A percentile compares a stretch with the other conserved stretches of the same genome.
Evolutionary conservation across 2,797 vertebrate genomes (phyloP).

Genomic region (Dicrostonyx torquatus): DNA sequence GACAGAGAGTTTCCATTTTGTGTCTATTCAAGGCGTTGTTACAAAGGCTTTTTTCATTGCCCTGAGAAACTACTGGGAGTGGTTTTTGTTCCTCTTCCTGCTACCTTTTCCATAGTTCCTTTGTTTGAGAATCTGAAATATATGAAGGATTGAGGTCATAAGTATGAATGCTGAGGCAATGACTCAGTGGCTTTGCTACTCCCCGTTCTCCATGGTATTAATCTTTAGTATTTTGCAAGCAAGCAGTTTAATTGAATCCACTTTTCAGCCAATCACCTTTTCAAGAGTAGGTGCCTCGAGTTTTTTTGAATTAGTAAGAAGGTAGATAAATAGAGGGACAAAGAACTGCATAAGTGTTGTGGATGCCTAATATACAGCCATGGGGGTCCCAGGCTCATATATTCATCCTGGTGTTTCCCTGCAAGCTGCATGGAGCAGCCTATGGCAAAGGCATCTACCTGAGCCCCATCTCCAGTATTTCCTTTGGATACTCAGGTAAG

Average conservation of each 20-base stretch:
- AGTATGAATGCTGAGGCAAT: background rate
- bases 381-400: slow-evolving; percentile 81
- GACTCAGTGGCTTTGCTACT: background rate
- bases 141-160: background rate
- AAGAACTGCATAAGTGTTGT: slow-evolving; percentile 46
- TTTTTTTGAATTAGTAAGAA: slow-evolving; percentile 51
- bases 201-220: background rate
- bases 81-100: background rate
- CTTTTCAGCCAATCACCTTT: slow-evolving; percentile 43
- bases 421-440: slow-evolving; percentile 99
- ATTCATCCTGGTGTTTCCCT: slow-evolving; percentile 92
- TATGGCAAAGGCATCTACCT: slow-evolving; percentile 99
- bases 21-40: slow-evolving; percentile 10
- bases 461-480: slow-evolving; percentile 99
- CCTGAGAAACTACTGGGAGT: slow-evolving; percentile 24
- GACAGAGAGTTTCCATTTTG: slow-evolving; percentile 31
- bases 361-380: slow-evolving; percentile 37
- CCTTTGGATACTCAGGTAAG: slow-evolving; percentile 99
- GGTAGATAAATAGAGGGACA: slow-evolving; percentile 49
- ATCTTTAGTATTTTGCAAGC: slow-evolving; percentile 2
- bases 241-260: slow-evolving; percentile 6
- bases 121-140: slow-evolving; percentile 9
- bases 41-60: background rate
- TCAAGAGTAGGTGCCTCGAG: slow-evolving; percentile 43
- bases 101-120: background rate